Evolutionary conservation across 2,113 vertebrate genomes (phyloP).

Genomic region (Pangasianodon hypophthalmus): DNA sequence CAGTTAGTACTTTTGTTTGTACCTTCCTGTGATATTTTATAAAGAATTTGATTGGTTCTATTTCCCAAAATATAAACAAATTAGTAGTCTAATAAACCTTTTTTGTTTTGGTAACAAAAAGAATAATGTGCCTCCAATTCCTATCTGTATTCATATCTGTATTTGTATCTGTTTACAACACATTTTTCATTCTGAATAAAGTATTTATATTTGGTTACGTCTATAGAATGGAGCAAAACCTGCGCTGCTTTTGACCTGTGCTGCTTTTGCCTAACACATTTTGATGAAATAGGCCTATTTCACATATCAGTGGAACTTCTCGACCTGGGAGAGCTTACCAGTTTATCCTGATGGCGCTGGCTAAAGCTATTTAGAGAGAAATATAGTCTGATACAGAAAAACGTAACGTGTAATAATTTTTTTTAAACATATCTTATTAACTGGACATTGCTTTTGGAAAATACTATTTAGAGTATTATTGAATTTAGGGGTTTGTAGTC

Average conservation of each 20-base stretch:
- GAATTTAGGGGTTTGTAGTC: constrained; percentile 13
- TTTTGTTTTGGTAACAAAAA: neutral
- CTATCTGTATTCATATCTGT: neutral
- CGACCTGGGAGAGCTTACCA: too few species aligned
- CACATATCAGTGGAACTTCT: neutral
- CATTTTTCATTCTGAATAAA: neutral
- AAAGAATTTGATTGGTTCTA: neutral
- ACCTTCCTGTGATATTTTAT: neutral
- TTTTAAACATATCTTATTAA: neutral
- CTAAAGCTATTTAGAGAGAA: neutral
- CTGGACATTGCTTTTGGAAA: neutral
- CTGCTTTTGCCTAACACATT: neutral
- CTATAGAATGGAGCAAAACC: neutral
- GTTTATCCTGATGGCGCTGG: neutral
- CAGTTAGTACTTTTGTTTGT: neutral
- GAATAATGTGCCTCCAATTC: neutral
- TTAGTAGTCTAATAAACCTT: neutral
- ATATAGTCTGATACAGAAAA: neutral
- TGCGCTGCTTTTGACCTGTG: neutral
- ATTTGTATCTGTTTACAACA: neutral
- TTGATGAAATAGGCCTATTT: neutral
- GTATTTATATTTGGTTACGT: neutral
- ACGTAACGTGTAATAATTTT: neutral
- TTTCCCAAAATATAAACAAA: neutral
- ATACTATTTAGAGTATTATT: neutral